phyloP scores from a whole-genome alignment of 2,113 vertebrate genomes.

The Oplegnathus fasciatus region DNA sequence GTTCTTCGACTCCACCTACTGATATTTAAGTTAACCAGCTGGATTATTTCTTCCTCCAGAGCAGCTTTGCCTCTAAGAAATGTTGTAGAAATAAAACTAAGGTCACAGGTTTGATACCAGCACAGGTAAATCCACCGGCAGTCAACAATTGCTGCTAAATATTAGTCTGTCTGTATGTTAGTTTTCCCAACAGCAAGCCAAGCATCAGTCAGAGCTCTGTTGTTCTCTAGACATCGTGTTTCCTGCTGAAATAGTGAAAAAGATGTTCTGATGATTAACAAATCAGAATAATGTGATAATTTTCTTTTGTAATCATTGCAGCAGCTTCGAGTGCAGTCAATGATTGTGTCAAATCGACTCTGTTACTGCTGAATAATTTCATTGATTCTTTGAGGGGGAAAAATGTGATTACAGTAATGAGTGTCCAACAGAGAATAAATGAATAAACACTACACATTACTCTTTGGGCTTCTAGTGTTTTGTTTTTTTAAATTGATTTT shows the following conservation, averaged over 20 bases:
- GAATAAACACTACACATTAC: constrained; percentile 6
- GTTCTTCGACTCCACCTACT: no score
- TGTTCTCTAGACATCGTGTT: neutral
- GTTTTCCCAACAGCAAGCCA: no score
- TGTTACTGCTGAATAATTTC: constrained; percentile 7
- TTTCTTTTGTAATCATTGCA: neutral
- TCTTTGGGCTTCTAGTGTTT: neutral
- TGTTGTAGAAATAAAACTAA: no score
- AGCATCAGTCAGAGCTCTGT: neutral
- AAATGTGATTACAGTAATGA: neutral
- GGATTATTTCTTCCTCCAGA: no score
- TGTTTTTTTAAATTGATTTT: neutral
- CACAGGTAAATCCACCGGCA: no score
- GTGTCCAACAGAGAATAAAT: neutral
- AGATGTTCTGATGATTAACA: neutral
- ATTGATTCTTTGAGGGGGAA: neutral
- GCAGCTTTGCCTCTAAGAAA: no score
- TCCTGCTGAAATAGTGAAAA: neutral
- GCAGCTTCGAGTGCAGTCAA: neutral
- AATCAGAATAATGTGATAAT: neutral
- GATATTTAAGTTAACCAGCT: no score
- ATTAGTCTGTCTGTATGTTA: no score
- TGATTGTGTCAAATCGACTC: neutral
- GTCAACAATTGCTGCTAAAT: no score
- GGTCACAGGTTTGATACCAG: no score